Evolutionary conservation across 2,797 vertebrate species (phyloP).

Genomic region (Sebastes variabilis): DNA sequence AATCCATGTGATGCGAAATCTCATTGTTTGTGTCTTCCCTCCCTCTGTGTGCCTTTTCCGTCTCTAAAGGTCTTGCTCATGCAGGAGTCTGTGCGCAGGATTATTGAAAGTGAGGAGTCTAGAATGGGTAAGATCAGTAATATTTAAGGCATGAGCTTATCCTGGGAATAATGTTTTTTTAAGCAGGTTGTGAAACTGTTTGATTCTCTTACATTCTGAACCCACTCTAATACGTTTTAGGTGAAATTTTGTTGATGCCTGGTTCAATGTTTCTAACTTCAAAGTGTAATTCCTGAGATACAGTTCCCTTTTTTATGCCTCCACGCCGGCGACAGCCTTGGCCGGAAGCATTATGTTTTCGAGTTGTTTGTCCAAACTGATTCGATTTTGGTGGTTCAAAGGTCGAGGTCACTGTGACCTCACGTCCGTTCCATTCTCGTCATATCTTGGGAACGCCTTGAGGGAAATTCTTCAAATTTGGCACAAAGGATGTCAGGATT

Average conservation of each 20-base stretch:
- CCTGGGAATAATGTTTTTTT: slow-evolving; percentile 40
- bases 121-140: slow-evolving; percentile 89
- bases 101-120: slow-evolving; percentile 96
- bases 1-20: slow-evolving; percentile 49
- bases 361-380: neutral
- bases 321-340: no score
- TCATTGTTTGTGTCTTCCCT: slow-evolving; percentile 30
- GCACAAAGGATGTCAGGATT: neutral
- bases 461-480: neutral
- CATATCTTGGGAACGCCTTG: neutral
- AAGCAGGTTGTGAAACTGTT: slow-evolving; percentile 14
- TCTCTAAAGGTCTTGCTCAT: slow-evolving; percentile 91
- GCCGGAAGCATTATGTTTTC: no score
- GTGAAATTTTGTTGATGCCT: neutral
- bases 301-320: neutral
- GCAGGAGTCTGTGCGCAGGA: slow-evolving; percentile 97
- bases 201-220: neutral
- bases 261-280: neutral
- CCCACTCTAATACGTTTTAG: neutral
- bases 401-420: neutral
- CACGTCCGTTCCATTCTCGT: neutral
- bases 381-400: neutral
- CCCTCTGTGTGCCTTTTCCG: slow-evolving; percentile 17
- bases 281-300: neutral
- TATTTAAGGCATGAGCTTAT: slow-evolving; percentile 21